These are phyloP conservation scores for Globicephala melas DNA, from an alignment of 2,113 vertebrate genomes.

Conservation along the genomic window DNA sequence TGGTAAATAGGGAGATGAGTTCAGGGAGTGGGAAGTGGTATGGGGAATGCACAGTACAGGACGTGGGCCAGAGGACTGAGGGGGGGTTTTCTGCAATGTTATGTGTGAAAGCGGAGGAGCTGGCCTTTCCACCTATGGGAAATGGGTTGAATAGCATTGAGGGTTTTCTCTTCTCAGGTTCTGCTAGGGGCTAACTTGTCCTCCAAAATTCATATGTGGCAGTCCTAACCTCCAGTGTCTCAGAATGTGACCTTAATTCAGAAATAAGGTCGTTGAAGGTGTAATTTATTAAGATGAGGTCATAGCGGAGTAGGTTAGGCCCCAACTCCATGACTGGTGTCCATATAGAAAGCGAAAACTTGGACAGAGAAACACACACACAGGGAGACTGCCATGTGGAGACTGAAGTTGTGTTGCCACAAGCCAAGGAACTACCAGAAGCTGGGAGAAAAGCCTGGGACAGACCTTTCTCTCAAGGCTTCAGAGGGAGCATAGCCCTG, in stretches of 20 bases:
- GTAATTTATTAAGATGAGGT: neutral
- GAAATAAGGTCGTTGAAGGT: neutral
- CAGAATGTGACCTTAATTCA: neutral
- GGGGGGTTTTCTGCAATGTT: neutral
- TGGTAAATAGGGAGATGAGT: neutral
- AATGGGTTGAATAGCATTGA: neutral
- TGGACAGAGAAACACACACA: neutral
- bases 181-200: neutral
- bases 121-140: neutral
- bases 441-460: neutral
- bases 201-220: neutral
- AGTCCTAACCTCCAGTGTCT: neutral
- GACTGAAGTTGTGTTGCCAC: neutral
- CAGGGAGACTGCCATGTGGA: neutral
- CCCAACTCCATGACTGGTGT: neutral
- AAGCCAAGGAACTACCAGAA: neutral
- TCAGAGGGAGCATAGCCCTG: neutral
- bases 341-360: neutral
- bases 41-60: rapidly evolving
- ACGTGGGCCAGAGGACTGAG: neutral
- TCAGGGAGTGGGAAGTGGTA: neutral
- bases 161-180: neutral
- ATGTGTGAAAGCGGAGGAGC: neutral
- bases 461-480: neutral
- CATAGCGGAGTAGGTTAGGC: too few species aligned